phyloP scores from a whole-genome alignment of 2,113 vertebrate genomes.

The Leiothrix lutea region DNA sequence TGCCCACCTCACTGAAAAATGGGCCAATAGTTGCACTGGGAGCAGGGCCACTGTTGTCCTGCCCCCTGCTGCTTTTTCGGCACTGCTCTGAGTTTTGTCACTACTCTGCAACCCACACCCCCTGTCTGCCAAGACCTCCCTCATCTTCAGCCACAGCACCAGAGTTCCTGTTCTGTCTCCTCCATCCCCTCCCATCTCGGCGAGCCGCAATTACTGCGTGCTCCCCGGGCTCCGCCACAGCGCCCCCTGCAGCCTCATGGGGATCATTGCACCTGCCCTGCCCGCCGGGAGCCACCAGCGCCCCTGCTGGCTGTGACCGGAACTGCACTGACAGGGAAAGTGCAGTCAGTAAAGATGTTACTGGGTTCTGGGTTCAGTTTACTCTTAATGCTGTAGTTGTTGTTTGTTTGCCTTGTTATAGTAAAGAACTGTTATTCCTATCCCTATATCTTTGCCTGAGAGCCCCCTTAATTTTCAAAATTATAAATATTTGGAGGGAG shows the following conservation, averaged over 20 bases:
- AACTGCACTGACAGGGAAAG: neutral
- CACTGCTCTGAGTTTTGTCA: neutral
- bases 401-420: neutral
- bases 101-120: neutral
- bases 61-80: neutral
- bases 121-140: neutral
- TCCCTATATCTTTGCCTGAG: neutral
- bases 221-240: no score
- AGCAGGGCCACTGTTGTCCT: neutral
- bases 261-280: no score
- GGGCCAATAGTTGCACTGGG: no score
- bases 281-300: no score
- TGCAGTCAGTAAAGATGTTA: no score
- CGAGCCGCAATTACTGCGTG: no score
- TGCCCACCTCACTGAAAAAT: neutral
- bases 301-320: no score
- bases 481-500: neutral
- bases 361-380: neutral
- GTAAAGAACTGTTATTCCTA: neutral
- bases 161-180: no score
- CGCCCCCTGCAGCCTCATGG: no score
- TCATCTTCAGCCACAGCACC: neutral
- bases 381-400: neutral
- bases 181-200: no score
- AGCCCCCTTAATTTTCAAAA: neutral